Conservation (phyloP, 2,797 vertebrate species). For the Leptodactylus fallax region DNA sequence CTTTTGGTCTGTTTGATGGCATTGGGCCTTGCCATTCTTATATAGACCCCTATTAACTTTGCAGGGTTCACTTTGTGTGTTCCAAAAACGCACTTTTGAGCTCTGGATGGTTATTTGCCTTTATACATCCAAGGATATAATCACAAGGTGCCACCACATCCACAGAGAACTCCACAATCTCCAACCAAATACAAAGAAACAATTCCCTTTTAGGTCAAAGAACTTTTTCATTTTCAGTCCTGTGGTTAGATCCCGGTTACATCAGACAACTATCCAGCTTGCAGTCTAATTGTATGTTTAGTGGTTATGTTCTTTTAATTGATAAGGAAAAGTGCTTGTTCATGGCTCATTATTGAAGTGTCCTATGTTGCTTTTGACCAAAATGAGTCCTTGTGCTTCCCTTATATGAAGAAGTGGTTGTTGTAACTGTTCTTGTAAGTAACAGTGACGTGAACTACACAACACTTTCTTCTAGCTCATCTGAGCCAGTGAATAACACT, state of each 20-base stretch:
- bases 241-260: neutral
- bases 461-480: constrained; percentile 81
- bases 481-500: constrained; percentile 66
- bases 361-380: neutral
- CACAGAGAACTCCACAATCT: neutral
- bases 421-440: neutral
- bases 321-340: constrained; percentile 14
- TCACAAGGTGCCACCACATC: constrained; percentile 10
- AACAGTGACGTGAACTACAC: constrained; percentile 64
- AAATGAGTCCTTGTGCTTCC: constrained; percentile 16
- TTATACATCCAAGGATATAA: constrained; percentile 19
- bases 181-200: neutral
- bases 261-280: constrained; percentile 7
- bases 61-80: neutral
- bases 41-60: neutral
- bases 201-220: neutral
- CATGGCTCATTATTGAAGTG: constrained; percentile 50
- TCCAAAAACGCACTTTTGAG: neutral
- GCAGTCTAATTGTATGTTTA: neutral
- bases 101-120: neutral
- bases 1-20: neutral
- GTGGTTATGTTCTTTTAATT: neutral
- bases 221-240: neutral
- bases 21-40: neutral
- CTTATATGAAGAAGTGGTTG: neutral